Evolutionary conservation across 2,888 invertebrate genomes (phyloP), one percentile per base, ranked within the genome.

Genomic region (Drosophila anceps): DNA sequence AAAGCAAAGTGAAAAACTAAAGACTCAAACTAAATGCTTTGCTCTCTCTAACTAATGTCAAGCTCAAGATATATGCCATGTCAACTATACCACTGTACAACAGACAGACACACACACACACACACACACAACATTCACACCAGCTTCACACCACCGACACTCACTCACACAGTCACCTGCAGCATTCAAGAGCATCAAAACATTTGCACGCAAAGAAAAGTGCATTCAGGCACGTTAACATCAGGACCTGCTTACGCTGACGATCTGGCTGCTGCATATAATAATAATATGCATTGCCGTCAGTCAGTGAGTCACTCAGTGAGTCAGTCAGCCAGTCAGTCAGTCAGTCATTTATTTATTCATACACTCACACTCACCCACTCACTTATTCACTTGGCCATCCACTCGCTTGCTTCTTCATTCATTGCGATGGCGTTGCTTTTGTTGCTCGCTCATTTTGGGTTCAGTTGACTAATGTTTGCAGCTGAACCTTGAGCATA

Each of bases 381-480:
- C 66, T 65, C 73, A 61, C 72, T 67, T 79, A 55, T 55, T 61
- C 73, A 76, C 44, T 60, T 41, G 27, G 31, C 46, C 75, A 66
- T 51, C 10, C 65, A 65, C 59, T 71, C 73, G 68, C 76, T 62
- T 76, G 66, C 62, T 75, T 76, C 61, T 69, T 76, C 80, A 75
- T 69, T 73, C 76, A 70, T 68, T 73, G 68, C 73, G 64, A 63
- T 62, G 73, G 61, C 86, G 73, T 68, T 83, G 81, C 79, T 88
- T 88, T 84, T 88, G 80, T 76, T 75, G 73, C 73, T 64, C 87
- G 84, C 84, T 87, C 84, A 88, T 84, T 84, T 84, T 76, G 76
- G 84, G 79, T 74, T 80, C 76, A 71, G 68, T 80, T 87, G 87
- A 84, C 87, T 73, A 87, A 87, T 84, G 89, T 76, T 80, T 75